Evolutionary conservation across 2,888 invertebrate species (phyloP), one percentile per base, ranked within the genome.

Genomic region (Vanessa cardui): DNA sequence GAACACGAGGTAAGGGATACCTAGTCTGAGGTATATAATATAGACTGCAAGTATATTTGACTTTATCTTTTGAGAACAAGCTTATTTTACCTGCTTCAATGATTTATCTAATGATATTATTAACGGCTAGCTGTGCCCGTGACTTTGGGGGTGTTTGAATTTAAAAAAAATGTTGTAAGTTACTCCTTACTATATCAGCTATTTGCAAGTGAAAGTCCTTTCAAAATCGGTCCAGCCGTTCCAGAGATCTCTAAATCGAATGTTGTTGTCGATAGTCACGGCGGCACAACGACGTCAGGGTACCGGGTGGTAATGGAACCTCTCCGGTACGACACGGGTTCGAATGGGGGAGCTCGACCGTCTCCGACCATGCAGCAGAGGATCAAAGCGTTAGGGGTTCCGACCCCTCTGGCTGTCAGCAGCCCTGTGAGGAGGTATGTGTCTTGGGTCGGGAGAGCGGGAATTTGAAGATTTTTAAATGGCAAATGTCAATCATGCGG

Each of bases 301-400:
- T 90, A 92, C 85, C 90, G 93, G 78, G 92, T 94, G 78, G 89
- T 94, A 76, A 88, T 91, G 89, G 92, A 92, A 80, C 86, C 94
- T 76, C 81, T 94, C 77, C 84, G 90, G 46, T 90, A 86, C 83
- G 87, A 92, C 71, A 62, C 82, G 64, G 87, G 86, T 80, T 85
- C 86, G 16, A 91, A 92, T 78, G 90, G 87, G 2, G 89, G 86
- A 3, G 89, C 93, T 74, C 84, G 94, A 79, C 92, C 91, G 0
- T 97, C 97, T 80, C 97, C 97, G 66, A 97, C 97, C 62, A 97
- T 97, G 96, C 97, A 97, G 87, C 97, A 97, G 89, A 94, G 98
- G 81, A 97, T 98, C 82, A 97, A 97, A 88, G 97, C 97, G 70
- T 94, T 98, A 68, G 98, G 98, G 62, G 97, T 98, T 76, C 97